Base-by-base conservation (phyloP, 1,140 invertebrate genomes). In the Drosophila miranda region DNA sequence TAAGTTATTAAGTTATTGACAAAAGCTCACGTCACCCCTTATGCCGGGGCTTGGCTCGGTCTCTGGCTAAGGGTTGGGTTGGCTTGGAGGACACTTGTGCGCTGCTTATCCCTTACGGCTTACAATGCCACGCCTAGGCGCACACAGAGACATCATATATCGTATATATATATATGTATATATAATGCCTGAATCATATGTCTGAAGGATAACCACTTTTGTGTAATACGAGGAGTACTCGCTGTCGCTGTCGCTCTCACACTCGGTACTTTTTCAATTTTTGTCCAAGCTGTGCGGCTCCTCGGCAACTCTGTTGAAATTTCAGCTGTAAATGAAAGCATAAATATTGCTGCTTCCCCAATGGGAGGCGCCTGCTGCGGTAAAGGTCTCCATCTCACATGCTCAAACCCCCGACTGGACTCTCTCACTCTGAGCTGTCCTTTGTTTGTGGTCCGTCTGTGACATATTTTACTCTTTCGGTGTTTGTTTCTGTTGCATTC, bases 1-100 rank as follows among this genome's bases (percentile, higher is more conserved):
- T 87, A 87, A 87, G 82, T 87, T 87, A 87, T 87, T 87, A 87
- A 87, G 82, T 87, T 87, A 87, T 87, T 87, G 82, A 87, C 78
- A 87, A 82, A 87, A 78, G 78, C 82, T 78, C 82, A 87, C 82
- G 78, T 86, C 82, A 86, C 78, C 82, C 82, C 70, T 78, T 79
- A 44, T 69, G 66, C 28, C 26, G 58, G 41, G 23, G 48, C 23
- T 48, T 42, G 34, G 34, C 52, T 23, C 21, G 7, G 28, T 7
- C 28, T 30, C 19, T 5, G 30, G 9, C 13, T 30, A 13, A 28
- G 53, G 7, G 21, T 52, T 59, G 43, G 48, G 19, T 53, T 21
- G 45, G 55, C 56, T n/a, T 66, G 74, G 61, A 83, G 75, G 76
- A 71, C 82, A 86, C 81, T 86, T 86, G 82, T 87, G 62, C 61